Percentiles rank a stretch among this genome's conserved stretches.
Conservation (phyloP, 2,888 invertebrate species). For the Tromatobia lineatoria region DNA sequence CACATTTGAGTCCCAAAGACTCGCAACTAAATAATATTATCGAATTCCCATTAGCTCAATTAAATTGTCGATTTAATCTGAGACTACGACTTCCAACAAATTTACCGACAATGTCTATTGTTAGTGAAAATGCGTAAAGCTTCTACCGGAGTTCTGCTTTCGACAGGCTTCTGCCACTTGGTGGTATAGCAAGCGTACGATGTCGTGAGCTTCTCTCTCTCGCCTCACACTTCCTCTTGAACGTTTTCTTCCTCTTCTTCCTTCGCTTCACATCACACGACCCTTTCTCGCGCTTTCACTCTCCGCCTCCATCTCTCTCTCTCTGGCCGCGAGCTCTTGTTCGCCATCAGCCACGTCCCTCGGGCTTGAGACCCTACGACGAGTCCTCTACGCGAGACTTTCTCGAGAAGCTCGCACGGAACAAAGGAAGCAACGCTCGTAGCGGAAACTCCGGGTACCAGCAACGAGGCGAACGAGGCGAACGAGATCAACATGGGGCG, state of each 20-base stretch:
- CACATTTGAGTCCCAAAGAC: neutral
- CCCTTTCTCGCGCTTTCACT: slow-evolving; percentile 31
- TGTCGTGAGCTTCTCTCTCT: slow-evolving; percentile 30
- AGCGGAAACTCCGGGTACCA: slow-evolving; percentile 67
- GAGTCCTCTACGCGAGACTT: slow-evolving; percentile 61
- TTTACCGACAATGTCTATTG: slow-evolving; percentile 21
- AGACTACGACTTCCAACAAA: slow-evolving; percentile 19
- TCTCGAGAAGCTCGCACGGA: slow-evolving; percentile 58
- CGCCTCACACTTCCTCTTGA: slow-evolving; percentile 32
- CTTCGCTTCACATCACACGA: slow-evolving; percentile 22
- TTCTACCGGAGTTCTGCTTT: slow-evolving; percentile 27
- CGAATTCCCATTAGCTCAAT: neutral
- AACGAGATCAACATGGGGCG: slow-evolving; percentile 62
- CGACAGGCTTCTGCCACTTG: slow-evolving; percentile 30
- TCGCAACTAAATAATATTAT: neutral
- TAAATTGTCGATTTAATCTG: neutral
- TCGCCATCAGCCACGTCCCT: slow-evolving; percentile 37
- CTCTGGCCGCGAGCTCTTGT: slow-evolving; percentile 26
- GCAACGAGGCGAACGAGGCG: slow-evolving; percentile 59
- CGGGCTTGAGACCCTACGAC: slow-evolving; percentile 63
- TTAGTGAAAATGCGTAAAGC: slow-evolving; percentile 29
- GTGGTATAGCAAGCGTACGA: slow-evolving; percentile 36
- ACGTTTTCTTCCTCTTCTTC: slow-evolving; percentile 43
- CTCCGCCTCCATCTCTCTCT: slow-evolving; percentile 37
- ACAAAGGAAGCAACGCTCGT: slow-evolving; percentile 66